A percentile compares a stretch with the other conserved stretches of the same genome.
phyloP scores from a whole-genome alignment of 2,113 vertebrate species.

The Oryzias celebensis region DNA sequence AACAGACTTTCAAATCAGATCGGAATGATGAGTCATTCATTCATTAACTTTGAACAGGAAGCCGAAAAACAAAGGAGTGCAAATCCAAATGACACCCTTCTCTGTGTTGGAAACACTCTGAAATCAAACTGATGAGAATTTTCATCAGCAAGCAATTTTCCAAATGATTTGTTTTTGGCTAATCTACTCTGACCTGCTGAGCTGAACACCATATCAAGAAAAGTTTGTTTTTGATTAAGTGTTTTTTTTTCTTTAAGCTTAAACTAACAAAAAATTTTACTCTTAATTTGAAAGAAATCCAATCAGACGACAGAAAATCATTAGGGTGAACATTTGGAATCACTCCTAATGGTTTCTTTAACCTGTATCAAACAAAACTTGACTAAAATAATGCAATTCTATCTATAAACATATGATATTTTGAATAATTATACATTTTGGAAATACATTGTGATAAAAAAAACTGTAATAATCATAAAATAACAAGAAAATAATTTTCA shows the following conservation, averaged over 20 bases:
- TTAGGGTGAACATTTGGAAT: no score
- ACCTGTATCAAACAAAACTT: no score
- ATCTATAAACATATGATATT: not conserved
- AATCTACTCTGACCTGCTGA: not conserved
- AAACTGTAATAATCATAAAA: not conserved
- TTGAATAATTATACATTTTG: not conserved
- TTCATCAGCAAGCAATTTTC: not conserved
- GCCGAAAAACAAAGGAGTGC: not conserved
- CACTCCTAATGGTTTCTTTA: no score
- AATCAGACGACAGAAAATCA: no score
- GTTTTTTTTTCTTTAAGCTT: not conserved
- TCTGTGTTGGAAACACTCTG: not conserved
- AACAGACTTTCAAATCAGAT: no score
- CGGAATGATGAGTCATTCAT: no score
- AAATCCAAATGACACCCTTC: not conserved
- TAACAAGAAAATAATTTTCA: not conserved
- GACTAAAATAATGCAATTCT: no score
- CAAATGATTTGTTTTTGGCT: not conserved
- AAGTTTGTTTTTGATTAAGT: not conserved
- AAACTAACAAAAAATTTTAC: not conserved
- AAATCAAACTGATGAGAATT: not conserved
- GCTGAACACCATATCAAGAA: not conserved
- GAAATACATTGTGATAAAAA: no score
- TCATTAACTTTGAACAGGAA: not conserved
- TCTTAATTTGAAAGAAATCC: no score